Percentiles rank a stretch among this genome's conserved stretches.
These are phyloP conservation scores for Rana temporaria DNA, from an alignment of 2,113 vertebrate genomes.

Conservation along the genomic window DNA sequence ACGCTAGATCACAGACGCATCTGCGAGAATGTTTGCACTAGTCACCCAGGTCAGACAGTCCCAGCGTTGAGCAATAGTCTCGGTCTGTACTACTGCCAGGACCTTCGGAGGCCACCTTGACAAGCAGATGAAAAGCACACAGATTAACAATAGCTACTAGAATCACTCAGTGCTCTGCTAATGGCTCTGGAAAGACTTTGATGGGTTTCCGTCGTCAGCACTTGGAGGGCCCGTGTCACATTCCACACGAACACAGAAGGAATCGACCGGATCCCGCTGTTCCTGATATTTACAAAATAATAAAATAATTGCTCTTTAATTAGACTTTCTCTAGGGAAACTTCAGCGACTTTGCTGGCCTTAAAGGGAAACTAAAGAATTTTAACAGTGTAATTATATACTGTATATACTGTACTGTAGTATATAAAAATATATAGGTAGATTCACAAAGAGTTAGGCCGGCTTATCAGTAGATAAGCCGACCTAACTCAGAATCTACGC, in stretches of 20 bases:
- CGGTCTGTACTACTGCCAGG: neutral
- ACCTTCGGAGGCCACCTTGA: neutral
- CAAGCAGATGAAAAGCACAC: neutral
- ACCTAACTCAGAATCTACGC: too few species aligned
- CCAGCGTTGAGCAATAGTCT: neutral
- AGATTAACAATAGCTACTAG: neutral
- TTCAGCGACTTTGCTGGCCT: neutral
- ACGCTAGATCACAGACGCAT: neutral
- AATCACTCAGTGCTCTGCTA: neutral
- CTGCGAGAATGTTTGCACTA: neutral
- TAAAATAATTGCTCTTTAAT: constrained; percentile 32
- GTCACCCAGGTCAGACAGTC: neutral
- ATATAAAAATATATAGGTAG: too few species aligned
- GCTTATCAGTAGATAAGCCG: too few species aligned
- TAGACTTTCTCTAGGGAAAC: constrained; percentile 39
- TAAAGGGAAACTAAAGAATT: too few species aligned
- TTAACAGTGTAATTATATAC: too few species aligned
- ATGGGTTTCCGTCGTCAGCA: constrained; percentile 11
- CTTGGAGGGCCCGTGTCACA: constrained; percentile 6
- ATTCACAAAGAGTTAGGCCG: too few species aligned
- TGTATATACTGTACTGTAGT: too few species aligned
- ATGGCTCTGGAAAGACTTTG: constrained; percentile 13
- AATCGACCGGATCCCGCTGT: neutral
- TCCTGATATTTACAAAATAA: constrained; percentile 42
- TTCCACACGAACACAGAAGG: constrained; percentile 12